Base-by-base conservation (phyloP, 2,113 vertebrate genomes). In the Crotophaga sulcirostris region DNA sequence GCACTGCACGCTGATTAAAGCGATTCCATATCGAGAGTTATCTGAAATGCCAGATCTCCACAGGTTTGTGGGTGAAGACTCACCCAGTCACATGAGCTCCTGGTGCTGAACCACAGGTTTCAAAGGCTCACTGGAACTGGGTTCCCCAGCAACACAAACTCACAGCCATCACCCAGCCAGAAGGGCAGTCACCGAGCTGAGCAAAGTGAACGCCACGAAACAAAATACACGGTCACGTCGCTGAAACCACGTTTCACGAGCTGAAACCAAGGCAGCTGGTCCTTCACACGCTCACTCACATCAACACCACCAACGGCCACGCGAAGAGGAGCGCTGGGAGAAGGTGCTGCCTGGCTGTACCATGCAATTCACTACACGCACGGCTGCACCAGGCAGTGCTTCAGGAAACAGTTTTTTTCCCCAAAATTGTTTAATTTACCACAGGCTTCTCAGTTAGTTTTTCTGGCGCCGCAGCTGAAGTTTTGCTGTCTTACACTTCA, bases 1-100 rank as follows among this genome's bases (percentile, higher is more conserved):
- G 2, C 87, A 51, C 12, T 2, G 11, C 29, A 1, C 3, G 33
- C 56, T 1, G 0, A 36, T 63, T 5, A n/a, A 49, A 86, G 63
- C 0, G 0, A 47, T 40, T 25, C 88, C 64, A 1, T 2, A 15
- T 2, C 5, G 78, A 63, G 28, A 1, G 2, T 44, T 2, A 70
- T 74, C 85, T 7, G 86, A 33, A 54, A 47, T 3, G 5, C 51
- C 36, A 13, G 26, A 26, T 31, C 81, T 82, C 60, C 9, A 12
- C 20, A 66, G 42, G 14, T n/a, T 26, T 31, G 40, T 4, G 54
- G 56, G 47, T 10, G 33, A 88, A 62, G 38, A 24, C 55, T 26
- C 1, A 0, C 38, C 25, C 60, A 0, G 11, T 20, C 83, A 36
- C 14, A 1, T n/a, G 40, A 40, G 70, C 24, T 87, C 18, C 73